Evolutionary conservation across 2,113 vertebrate species (phyloP).

Genomic region (Pluvianellus socialis): DNA sequence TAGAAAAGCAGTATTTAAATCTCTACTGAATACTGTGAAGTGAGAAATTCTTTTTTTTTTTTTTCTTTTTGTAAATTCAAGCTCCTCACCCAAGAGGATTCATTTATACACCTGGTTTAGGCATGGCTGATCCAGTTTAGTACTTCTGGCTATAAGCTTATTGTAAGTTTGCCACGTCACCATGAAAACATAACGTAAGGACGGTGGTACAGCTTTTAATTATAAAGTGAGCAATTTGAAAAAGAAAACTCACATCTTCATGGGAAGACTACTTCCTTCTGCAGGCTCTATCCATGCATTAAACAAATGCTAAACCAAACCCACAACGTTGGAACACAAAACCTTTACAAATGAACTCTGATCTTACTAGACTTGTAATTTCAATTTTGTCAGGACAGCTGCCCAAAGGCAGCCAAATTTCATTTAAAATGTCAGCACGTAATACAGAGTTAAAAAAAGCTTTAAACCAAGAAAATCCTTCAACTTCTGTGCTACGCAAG

Average conservation of each 20-base stretch:
- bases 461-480: background rate
- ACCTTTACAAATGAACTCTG: background rate
- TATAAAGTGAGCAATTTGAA: background rate
- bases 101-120: background rate
- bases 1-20: background rate
- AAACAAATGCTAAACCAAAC: background rate
- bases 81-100: background rate
- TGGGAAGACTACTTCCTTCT: background rate
- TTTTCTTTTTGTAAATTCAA: background rate
- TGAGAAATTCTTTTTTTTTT: background rate
- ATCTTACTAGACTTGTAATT: background rate
- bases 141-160: background rate
- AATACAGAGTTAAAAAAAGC: background rate
- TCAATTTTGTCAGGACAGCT: background rate
- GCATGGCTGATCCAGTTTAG: background rate
- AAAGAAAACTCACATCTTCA: background rate
- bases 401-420: background rate
- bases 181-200: background rate
- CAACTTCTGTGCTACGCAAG: background rate
- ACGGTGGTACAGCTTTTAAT: background rate
- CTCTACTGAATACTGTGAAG: background rate
- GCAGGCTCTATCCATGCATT: background rate
- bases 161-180: background rate
- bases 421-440: background rate
- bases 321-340: background rate